Percentiles rank a stretch among this genome's conserved stretches.
phyloP scores from a whole-genome alignment of 1,140 invertebrate genomes.

The Penaeus indicus region DNA sequence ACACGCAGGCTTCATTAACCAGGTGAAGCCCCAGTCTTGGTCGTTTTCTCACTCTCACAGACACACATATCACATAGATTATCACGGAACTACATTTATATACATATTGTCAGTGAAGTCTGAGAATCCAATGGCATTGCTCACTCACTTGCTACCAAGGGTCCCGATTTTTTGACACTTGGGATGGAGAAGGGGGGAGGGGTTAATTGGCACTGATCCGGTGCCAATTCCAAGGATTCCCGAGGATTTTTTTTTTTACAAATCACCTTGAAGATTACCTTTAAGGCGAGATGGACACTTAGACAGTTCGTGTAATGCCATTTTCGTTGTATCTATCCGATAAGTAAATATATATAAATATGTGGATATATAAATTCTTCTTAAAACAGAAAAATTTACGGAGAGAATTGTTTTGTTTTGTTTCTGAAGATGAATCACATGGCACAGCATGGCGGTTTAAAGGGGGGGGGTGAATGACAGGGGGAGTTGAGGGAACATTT shows the following conservation, averaged over 20 bases:
- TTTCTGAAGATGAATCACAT: not conserved
- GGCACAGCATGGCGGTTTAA: conserved; percentile 31
- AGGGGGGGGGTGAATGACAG: too few species aligned
- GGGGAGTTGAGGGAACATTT: too few species aligned
- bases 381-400: conserved; percentile 46
- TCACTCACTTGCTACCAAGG: conserved; percentile 45
- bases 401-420: too few species aligned
- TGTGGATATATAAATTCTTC: conserved; percentile 12
- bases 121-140: conserved; percentile 34
- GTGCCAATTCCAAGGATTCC: too few species aligned
- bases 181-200: conserved; percentile 1
- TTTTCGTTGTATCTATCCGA: conserved; percentile 46
- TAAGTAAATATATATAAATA: not conserved
- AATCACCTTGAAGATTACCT: not conserved
- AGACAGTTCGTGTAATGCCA: conserved; percentile 38
- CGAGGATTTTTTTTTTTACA: too few species aligned
- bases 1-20: too few species aligned
- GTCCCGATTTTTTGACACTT: conserved; percentile 34
- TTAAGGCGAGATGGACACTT: conserved; percentile 24
- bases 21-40: too few species aligned
- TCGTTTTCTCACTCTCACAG: not conserved
- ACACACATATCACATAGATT: conserved; percentile 58
- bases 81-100: conserved; percentile 57
- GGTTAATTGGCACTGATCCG: conserved; percentile 44
- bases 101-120: conserved; percentile 41